phyloP scores from a whole-genome alignment of 2,113 vertebrate genomes.

The Mionectes macconnelli region DNA sequence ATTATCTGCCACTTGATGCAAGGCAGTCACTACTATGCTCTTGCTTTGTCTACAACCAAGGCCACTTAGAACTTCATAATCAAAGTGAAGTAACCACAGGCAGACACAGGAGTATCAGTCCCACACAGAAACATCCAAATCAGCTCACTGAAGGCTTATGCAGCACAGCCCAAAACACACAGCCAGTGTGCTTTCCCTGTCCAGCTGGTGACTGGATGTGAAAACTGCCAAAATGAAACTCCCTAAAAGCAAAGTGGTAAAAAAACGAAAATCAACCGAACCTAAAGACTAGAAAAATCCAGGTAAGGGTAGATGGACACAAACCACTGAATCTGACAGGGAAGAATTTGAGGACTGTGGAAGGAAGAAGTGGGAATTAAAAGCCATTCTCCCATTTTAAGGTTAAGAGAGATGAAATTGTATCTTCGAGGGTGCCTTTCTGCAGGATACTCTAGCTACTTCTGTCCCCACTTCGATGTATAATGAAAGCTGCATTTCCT shows the following conservation, averaged over 20 bases:
- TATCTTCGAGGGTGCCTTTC: neutral
- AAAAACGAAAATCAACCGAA: neutral
- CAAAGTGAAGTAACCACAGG: neutral
- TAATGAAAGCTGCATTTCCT: neutral
- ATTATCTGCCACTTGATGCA: neutral
- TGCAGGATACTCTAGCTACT: neutral
- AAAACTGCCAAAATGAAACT: neutral
- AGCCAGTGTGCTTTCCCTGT: accelerated
- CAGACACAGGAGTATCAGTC: accelerated
- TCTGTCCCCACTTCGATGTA: neutral
- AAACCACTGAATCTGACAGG: neutral
- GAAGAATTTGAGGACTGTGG: neutral
- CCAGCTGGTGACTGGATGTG: neutral
- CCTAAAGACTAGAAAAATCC: neutral
- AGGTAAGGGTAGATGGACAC: neutral
- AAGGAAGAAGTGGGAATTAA: neutral
- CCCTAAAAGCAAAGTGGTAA: neutral
- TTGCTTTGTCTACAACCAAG: neutral
- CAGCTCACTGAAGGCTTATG: neutral
- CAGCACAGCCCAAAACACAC: neutral
- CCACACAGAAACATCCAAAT: neutral
- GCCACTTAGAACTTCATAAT: neutral
- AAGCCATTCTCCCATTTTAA: neutral
- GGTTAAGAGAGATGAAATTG: neutral
- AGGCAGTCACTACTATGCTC: neutral